A percentile compares a stretch with the other conserved stretches of the same genome.
Evolutionary conservation across 2,797 vertebrate species (phyloP).

Genomic region (Pseudochromis fuscus): DNA sequence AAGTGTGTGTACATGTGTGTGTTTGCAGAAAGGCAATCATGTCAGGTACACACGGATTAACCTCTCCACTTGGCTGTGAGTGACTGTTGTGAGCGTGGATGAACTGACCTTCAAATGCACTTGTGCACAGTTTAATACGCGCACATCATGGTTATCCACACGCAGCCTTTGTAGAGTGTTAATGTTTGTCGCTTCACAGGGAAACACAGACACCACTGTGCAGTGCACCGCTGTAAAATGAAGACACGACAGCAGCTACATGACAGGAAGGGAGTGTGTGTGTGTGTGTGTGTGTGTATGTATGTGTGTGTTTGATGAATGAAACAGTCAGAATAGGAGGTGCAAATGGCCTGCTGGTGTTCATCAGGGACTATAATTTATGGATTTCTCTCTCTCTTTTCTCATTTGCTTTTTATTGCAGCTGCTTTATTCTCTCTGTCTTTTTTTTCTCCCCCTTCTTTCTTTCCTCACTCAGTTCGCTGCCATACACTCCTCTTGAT

Average conservation of each 20-base stretch:
- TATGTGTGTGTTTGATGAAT: slow-evolving; percentile 4
- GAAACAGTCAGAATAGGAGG: slow-evolving; percentile 29
- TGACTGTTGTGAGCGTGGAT: slow-evolving; percentile 12
- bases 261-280: slow-evolving; percentile 5
- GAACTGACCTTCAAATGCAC: slow-evolving; percentile 19
- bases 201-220: not conserved
- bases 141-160: not conserved
- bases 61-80: slow-evolving; percentile 17
- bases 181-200: not conserved
- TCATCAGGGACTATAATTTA: slow-evolving; percentile 25
- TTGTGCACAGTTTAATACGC: slow-evolving; percentile 3
- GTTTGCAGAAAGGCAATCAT: not conserved
- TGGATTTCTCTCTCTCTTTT: slow-evolving; percentile 34
- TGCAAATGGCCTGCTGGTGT: slow-evolving; percentile 29
- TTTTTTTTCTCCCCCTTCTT: not conserved
- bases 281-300: slow-evolving; percentile 3
- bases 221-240: not conserved
- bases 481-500: slow-evolving; percentile 12
- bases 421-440: not conserved
- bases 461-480: slow-evolving; percentile 8
- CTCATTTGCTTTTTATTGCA: slow-evolving; percentile 25
- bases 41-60: slow-evolving; percentile 12
- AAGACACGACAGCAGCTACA: slow-evolving; percentile 6
- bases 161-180: not conserved
- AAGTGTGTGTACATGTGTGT: not conserved